Evolutionary conservation across 2,888 invertebrate genomes (phyloP).

Genomic region (Oithona nana): DNA sequence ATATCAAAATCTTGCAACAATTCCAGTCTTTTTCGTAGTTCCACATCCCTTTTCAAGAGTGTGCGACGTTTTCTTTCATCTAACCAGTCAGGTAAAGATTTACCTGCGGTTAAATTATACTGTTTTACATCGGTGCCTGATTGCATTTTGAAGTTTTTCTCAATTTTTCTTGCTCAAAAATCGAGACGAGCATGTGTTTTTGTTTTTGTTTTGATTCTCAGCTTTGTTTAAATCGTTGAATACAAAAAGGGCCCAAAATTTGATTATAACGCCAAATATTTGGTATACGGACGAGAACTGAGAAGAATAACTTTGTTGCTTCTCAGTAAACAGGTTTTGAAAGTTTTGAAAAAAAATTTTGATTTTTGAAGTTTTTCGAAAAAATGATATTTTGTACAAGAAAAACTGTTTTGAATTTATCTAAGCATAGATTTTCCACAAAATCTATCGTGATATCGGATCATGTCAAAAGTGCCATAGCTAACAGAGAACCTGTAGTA

Average conservation of each 20-base stretch:
- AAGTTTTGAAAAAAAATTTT: too few species aligned
- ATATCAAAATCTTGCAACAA: slow-evolving; percentile 98
- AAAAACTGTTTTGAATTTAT: too few species aligned
- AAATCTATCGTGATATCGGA: too few species aligned
- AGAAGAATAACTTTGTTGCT: too few species aligned
- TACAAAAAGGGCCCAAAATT: not conserved
- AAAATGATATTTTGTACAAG: too few species aligned
- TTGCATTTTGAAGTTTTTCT: slow-evolving; percentile 45
- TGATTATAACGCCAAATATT: too few species aligned
- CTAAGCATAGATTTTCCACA: too few species aligned
- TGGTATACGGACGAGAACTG: too few species aligned
- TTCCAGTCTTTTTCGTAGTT: slow-evolving; percentile 72
- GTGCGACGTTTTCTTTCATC: slow-evolving; percentile 23
- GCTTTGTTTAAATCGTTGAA: not conserved
- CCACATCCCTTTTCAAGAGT: slow-evolving; percentile 64
- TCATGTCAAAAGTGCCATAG: not conserved
- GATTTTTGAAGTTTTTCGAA: too few species aligned
- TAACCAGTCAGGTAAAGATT: slow-evolving; percentile 62
- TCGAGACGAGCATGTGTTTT: not conserved
- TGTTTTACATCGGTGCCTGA: slow-evolving; percentile 91
- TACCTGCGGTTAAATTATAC: slow-evolving; percentile 89
- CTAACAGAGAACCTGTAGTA: not conserved
- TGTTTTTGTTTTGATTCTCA: not conserved
- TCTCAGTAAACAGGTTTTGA: too few species aligned
- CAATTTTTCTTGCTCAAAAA: not conserved